Evolutionary conservation across 37 sponge, comb jelly and placozoan species (phyloP), one percentile per base, ranked within the genome.

Genomic region (Beroe ovata): DNA sequence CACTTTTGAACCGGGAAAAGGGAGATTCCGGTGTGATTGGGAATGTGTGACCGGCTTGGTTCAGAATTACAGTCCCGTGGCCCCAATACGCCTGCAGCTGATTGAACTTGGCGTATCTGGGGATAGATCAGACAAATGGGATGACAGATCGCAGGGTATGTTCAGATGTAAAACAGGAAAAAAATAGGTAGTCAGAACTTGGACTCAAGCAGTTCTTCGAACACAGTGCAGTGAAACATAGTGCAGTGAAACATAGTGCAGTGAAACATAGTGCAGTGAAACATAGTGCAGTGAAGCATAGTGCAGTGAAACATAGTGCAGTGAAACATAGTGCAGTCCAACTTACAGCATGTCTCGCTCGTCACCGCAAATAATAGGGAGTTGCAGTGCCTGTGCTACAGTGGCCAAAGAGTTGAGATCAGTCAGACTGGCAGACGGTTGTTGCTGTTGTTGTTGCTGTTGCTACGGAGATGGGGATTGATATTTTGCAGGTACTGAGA

Each of bases 361-460:
- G 42, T 97, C 96, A 0, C 90, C 90, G 60, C 95, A 97, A 32
- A 97, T 84, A 0, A 71, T 90, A 30, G 99, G 99, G n/a, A 92
- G 89, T 22, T 69, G 90, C 1, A 94, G 88, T 29, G 99, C 93
- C 88, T 90, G 90, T 19, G 93, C 89, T 60, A 93, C 91, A 33
- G 90, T 88, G 4, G 90, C 66, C 8, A 91, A 37, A 20, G 90
- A 89, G 28, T 90, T 90, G 14, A 77, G 84, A 0, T 63, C 91
- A 35, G 60, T 54, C 11, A 69, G 22, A 20, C 19, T 8, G 6
- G 39, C 64, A 64, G 66, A 22, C 81, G 62, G 92, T 64, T 71
- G 88, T 33, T 71, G 90, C 88, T 89, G 89, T 23, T 92, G 92
- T 25, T 71, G 77, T 36, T 47, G 88, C 23, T 72, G 88, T 38